Evolutionary conservation across 2,113 vertebrate genomes (phyloP).

Genomic region (Lepus timidus): DNA sequence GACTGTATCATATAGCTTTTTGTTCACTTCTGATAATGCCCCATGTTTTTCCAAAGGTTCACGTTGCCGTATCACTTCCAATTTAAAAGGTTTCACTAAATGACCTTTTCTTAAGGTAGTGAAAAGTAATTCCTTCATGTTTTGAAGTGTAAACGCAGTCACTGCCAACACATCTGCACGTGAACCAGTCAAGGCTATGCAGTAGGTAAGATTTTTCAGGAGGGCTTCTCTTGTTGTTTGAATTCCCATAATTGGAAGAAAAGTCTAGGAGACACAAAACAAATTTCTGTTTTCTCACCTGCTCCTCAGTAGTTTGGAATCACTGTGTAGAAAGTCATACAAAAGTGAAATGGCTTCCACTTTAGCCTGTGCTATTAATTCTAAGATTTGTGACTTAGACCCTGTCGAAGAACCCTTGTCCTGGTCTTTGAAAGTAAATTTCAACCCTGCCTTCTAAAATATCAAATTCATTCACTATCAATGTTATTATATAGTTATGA

Average conservation of each 20-base stretch:
- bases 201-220: constrained; percentile 30
- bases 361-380: constrained; percentile 57
- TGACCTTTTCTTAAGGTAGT: constrained; percentile 55
- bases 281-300: constrained; percentile 43
- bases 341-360: constrained; percentile 41
- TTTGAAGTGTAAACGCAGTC: constrained; percentile 48
- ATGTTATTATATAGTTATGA: constrained; percentile 45
- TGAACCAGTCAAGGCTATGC: constrained; percentile 27
- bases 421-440: constrained; percentile 15
- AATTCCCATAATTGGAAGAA: constrained; percentile 44
- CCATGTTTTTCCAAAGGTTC: constrained; percentile 65
- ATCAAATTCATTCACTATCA: constrained; percentile 54
- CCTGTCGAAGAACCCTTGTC: constrained; percentile 17
- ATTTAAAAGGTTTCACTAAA: constrained; percentile 58
- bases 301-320: constrained; percentile 31
- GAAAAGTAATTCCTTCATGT: constrained; percentile 42
- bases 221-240: constrained; percentile 48
- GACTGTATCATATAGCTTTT: constrained; percentile 19
- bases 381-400: constrained; percentile 46
- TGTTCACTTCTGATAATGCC: constrained; percentile 32
- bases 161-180: background rate
- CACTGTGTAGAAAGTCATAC: constrained; percentile 68
- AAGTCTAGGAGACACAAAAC: constrained; percentile 54
- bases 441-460: constrained; percentile 57
- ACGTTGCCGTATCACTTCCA: constrained; percentile 28